Conservation (phyloP, 2,888 invertebrate species). For the Drosophila formosana region DNA sequence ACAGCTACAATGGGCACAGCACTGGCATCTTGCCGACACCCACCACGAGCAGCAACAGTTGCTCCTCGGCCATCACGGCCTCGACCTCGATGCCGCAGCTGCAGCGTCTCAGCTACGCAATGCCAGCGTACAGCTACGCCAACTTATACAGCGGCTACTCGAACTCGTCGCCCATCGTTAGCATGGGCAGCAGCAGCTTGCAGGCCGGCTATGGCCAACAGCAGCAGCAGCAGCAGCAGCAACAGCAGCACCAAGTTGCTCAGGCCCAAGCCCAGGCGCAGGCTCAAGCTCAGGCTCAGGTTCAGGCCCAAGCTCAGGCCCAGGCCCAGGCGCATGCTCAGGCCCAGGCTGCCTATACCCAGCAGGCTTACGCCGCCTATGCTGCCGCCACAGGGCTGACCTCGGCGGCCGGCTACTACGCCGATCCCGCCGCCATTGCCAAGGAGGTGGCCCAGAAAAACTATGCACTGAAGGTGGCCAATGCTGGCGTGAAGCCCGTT, state of each 20-base stretch:
- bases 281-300: constrained; percentile 53
- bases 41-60: constrained; percentile 38
- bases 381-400: constrained; percentile 76
- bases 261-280: constrained; percentile 58
- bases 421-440: constrained; percentile 89
- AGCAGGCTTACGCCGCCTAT: constrained; percentile 72
- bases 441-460: constrained; percentile 94
- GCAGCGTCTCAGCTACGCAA: constrained; percentile 74
- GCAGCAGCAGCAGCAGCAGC: constrained; percentile 49
- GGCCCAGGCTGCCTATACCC: constrained; percentile 67
- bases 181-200: constrained; percentile 48
- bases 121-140: constrained; percentile 67
- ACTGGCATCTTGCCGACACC: constrained; percentile 76
- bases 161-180: constrained; percentile 65
- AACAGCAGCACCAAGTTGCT: constrained; percentile 44
- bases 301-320: constrained; percentile 58
- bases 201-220: constrained; percentile 34
- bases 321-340: constrained; percentile 67
- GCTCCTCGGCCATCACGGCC: constrained; percentile 44
- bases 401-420: constrained; percentile 50
- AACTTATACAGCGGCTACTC: constrained; percentile 59
- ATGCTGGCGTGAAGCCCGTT: constrained; percentile 50
- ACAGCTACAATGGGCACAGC: constrained; percentile 60
- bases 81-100: constrained; percentile 35
- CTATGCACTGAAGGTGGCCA: constrained; percentile 89